Evolutionary conservation across 2,888 invertebrate species (phyloP), one percentile per base, ranked within the genome.

Genomic region (Lochmaea capreae): DNA sequence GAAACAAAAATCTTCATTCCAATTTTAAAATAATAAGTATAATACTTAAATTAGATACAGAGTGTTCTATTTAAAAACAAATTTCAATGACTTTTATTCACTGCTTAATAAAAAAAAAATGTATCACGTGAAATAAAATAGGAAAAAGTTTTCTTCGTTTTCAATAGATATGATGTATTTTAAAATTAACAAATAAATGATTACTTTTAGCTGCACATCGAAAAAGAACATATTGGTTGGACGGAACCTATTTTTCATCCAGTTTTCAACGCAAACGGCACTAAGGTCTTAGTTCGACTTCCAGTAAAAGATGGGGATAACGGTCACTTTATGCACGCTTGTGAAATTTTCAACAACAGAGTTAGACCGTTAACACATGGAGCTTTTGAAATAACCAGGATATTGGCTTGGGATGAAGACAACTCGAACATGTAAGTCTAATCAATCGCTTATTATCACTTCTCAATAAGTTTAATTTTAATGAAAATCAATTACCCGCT

Each of bases 381-480:
- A 0, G 90, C 91, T 66, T 94, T 92, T 78, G 94, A 94, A 85
- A 90, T 95, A 67, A 93, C 93, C 0, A 90, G 91, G 83, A 89
- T 95, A 33, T 86, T 94, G 9, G 93, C 93, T 0, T 95, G 94
- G 94, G 94, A 95, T 83, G 93, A 94, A 82, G 87, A 89, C 71
- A 91, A 91, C 79, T 90, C 92, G 77, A 87, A 91, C 66, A 90
- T 95, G 91, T 93, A 82, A 90, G 92, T 89, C 43, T 54, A 11
- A 11, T 4, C 46, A 46, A 4, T 46, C 3, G 12, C 11, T 14
- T 46, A 46, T 14, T 46, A 12, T 46, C 14, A 46, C 1, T 4
- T 10, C 0, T 12, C 14, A 46, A 12, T 46, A 8, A 8, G 46
- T 46, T 46, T 46, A 46, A 46, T 46, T 46, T 33, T 33, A 8